phyloP scores from a whole-genome alignment of 2,113 vertebrate genomes.

The Paramormyrops kingsleyae region DNA sequence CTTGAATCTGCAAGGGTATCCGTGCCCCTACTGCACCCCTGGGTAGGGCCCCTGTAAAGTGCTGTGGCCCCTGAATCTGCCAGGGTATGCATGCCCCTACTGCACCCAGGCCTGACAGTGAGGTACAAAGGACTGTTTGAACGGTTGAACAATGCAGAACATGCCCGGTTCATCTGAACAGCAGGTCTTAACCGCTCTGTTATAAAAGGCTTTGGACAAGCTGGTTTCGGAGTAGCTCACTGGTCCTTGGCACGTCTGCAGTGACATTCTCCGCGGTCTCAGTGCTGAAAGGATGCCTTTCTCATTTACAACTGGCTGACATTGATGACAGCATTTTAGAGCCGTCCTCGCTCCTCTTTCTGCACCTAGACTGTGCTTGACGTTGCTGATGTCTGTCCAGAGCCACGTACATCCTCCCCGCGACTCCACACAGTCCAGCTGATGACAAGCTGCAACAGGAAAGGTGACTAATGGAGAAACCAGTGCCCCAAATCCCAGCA shows the following conservation, averaged over 20 bases:
- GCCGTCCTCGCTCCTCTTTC: background rate
- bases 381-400: background rate
- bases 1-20: background rate
- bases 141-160: background rate
- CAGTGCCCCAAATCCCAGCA: background rate
- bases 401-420: background rate
- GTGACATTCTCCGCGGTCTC: background rate
- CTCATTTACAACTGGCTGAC: background rate
- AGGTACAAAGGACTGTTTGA: background rate
- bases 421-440: background rate
- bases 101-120: background rate
- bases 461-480: background rate
- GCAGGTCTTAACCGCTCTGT: background rate
- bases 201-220: background rate
- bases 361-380: background rate
- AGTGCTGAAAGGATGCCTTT: background rate
- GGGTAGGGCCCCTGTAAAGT: background rate
- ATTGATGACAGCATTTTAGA: background rate
- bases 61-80: background rate
- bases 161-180: background rate
- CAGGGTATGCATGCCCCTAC: background rate
- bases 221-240: background rate
- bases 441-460: background rate
- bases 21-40: background rate
- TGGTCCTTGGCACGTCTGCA: background rate